Base-by-base conservation (phyloP, 30 jellyfish, hydroid and myxozoan species). In the Aurelia aurita complex sp. Pacific region DNA sequence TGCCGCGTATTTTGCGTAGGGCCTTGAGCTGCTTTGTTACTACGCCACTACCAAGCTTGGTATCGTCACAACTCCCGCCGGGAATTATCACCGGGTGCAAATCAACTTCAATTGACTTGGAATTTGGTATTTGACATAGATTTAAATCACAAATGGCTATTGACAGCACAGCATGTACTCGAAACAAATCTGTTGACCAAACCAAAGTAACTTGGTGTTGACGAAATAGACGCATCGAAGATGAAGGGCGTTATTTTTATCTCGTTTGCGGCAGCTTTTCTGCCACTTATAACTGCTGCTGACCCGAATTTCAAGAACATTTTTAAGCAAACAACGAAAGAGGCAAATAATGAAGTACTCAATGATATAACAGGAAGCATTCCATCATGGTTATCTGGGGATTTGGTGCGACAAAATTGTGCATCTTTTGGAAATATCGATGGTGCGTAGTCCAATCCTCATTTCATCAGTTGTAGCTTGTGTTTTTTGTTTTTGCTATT, bases 351-450 rank as follows among this genome's bases (percentile, higher is more conserved):
- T 51, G 76, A 84, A 46, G 53, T 18, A 1, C 82, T 84, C 23
- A 29, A 32, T 4, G 77, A 63, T 54, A 50, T 51, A 29, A 42
- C 75, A 3, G 93, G 93, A 16, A 64, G 33, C 8, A 74, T 84
- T 43, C 93, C 93, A 3, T 51, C 77, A 16, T 84, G 93, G 93
- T 18, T 84, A 35, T 35, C 69, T 2, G 93, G 93, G 10, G 93
- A 84, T 66, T 84, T 84, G 38, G 93, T 84, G 42, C 77, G 87
- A 73, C 93, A 84, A 57, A 84, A 73, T 64, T 84, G 93, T 34
- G 93, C 93, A 2, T 84, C 93, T 53, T 73, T 55, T 74, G 93
- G 93, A 23, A 38, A 84, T 61, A 84, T 84, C 36, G 93, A 84
- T 71, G 93, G 93, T 84, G 53, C 74, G 87, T n/a, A 42, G 13